Percentiles rank a stretch among this genome's conserved stretches.
Conservation (phyloP, 2,888 invertebrate species). For the Lasioglossum malachurum region DNA sequence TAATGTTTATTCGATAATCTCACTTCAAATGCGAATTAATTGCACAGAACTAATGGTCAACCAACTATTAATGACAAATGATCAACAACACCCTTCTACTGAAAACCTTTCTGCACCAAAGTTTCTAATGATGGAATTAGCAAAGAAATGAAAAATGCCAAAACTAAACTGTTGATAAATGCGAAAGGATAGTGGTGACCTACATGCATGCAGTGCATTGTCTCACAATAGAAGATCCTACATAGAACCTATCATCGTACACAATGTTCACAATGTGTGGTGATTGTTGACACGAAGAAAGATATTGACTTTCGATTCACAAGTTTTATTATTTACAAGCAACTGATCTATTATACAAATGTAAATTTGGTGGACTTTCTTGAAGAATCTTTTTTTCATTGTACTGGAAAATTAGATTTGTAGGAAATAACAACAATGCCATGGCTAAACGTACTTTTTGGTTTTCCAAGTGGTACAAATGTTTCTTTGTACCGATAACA, state of each 20-base stretch:
- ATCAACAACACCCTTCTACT: slow-evolving; percentile 49
- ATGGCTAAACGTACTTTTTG: slow-evolving; percentile 35
- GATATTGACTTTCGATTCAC: slow-evolving; percentile 56
- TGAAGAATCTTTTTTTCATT: slow-evolving; percentile 39
- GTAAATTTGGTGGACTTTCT: slow-evolving; percentile 57
- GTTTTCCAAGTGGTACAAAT: slow-evolving; percentile 22
- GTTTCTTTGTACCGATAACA: slow-evolving; percentile 31
- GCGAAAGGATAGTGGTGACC: slow-evolving; percentile 55
- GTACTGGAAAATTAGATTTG: slow-evolving; percentile 37
- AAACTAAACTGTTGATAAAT: slow-evolving; percentile 65
- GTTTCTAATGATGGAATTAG: slow-evolving; percentile 42
- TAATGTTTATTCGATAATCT: slow-evolving; percentile 20
- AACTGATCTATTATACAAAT: slow-evolving; percentile 55
- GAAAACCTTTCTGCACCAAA: slow-evolving; percentile 69
- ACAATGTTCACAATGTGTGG: slow-evolving; percentile 31
- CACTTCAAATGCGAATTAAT: slow-evolving; percentile 15
- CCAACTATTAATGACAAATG: slow-evolving; percentile 28
- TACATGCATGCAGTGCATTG: slow-evolving; percentile 38
- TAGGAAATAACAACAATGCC: slow-evolving; percentile 47
- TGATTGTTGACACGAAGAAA: slow-evolving; percentile 50
- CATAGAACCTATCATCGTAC: slow-evolving; percentile 30
- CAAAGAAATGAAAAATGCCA: slow-evolving; percentile 60
- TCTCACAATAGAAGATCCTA: slow-evolving; percentile 45
- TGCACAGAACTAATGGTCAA: slow-evolving; percentile 30
- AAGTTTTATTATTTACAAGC: slow-evolving; percentile 66